Base-by-base conservation (phyloP, 92 coral and sea anemone genomes). In the Phenganax subtilis region DNA sequence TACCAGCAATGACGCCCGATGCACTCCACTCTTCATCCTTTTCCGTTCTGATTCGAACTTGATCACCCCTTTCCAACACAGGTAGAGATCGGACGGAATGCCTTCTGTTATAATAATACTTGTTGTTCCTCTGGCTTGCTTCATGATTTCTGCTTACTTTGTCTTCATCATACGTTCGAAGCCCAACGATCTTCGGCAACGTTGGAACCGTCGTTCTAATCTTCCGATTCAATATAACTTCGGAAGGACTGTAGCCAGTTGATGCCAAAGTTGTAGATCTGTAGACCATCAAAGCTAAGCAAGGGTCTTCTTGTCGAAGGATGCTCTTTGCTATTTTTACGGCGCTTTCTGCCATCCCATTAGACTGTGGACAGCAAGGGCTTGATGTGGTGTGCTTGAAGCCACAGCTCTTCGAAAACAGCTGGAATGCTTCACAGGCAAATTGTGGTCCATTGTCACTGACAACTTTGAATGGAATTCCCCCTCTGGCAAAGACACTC, bases 401-500 rank as follows among this genome's bases (percentile, higher is more conserved):
- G 20, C 85, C 86, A 71, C 71, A 76, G 69, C 85, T 51, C 11
- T 74, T 44, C 56, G 78, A 66, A 47, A 89, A 89, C 16, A 67
- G 20, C 31, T 12, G 2, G 74, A 89, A 89, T 31, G 59, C 59
- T 7, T 80, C 75, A 12, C 85, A 75, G 8, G 82, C 59, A 61
- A 84, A 81, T 54, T 86, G 92, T 15, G 89, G 85, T 20, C 88
- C 88, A 66, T 81, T 84, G 64, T 84, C 89, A 64, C 88, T 80
- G 55, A 75, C 78, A 2, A 76, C 12, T 53, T 80, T 86, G 6
- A 76, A 79, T 29, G 88, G 86, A 57, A 87, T 84, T 81, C 88
- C 92, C 71, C 86, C 84, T 70, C 16, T 59, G 27, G 27, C 27
- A 59, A 59, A 59, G 27, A 59, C 27, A 59, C 27, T 14, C 27